Evolutionary conservation across 2,113 vertebrate genomes (phyloP).

Genomic region (Rostratula benghalensis): DNA sequence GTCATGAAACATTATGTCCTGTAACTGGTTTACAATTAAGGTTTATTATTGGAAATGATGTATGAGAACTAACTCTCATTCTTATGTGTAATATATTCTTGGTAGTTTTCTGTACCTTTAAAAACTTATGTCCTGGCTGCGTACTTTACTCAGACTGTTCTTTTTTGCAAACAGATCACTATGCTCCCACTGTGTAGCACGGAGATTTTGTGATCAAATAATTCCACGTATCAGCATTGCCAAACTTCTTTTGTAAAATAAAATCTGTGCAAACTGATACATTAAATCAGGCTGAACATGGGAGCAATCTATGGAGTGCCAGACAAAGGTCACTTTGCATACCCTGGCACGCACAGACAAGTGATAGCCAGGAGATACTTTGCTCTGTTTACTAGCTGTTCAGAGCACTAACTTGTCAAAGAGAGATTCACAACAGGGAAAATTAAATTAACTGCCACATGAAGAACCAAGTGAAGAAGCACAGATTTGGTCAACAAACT

Average conservation of each 20-base stretch:
- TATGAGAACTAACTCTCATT: neutral
- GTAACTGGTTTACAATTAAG: neutral
- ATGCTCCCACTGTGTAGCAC: neutral
- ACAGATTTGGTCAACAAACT: neutral
- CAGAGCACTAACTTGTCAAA: neutral
- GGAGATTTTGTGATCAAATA: neutral
- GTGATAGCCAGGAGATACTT: neutral
- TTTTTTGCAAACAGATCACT: neutral
- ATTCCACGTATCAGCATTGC: rapidly evolving
- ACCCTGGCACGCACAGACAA: neutral
- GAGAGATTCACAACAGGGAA: neutral
- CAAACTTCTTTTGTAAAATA: neutral
- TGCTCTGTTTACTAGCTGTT: neutral
- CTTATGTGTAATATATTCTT: neutral
- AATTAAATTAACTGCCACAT: neutral
- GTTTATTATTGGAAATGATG: neutral
- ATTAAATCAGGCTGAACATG: neutral
- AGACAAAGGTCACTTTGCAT: neutral
- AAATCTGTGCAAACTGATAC: neutral
- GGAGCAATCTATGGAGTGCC: neutral
- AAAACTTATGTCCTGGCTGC: neutral
- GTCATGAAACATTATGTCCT: neutral
- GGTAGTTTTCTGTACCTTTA: neutral
- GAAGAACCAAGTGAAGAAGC: neutral
- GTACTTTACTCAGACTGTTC: neutral